Base-by-base conservation (phyloP, 1,140 invertebrate species). In the Mamestra configurata region DNA sequence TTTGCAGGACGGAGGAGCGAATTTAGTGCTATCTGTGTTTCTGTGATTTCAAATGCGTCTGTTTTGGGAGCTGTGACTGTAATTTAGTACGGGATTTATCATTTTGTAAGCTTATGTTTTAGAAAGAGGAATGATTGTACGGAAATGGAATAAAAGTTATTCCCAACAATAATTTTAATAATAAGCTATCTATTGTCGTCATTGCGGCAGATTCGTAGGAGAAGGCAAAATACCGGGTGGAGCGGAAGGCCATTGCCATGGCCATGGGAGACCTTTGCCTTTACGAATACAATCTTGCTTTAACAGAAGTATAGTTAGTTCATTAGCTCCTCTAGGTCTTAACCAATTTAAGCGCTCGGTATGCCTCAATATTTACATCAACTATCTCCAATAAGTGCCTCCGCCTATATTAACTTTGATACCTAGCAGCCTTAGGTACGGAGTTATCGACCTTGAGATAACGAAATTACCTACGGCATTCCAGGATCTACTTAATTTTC, bases 311-410 rank as follows among this genome's bases (percentile, higher is more conserved):
- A n/a, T n/a, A n/a, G n/a, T n/a, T 31, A 31, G 5, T 3, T 40
- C 1, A 40, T 6, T 10, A 7, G 10, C 8, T 11, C 7, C 11
- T 10, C 35, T 43, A 10, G 11, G 3, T 1, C 43, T 4, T 1
- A 3, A n/a, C 0, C 43, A n/a, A 13, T 4, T 4, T 4, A 1
- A n/a, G 43, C 15, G n/a, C 51, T 22, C 11, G 59, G 1, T 75
- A 31, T 18, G 11, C 51, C 10, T 20, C 27, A 37, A 43, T 24
- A 22, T 18, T 61, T 18, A 59, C 11, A 78, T 24, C 49, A 78
- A 57, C 64, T 68, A 78, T 78, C 76, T 66, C 49, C 64, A 78
- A 78, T 77, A 77, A 66, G 24, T 43, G 76, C 35, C 27, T 70
- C 20, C 15, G 20, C 49, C 27, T 77, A 57, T 77, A 66, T 49